These are phyloP conservation scores for Phengaris alcon DNA, from an alignment of 2,888 invertebrate species.

Conservation along the genomic window DNA sequence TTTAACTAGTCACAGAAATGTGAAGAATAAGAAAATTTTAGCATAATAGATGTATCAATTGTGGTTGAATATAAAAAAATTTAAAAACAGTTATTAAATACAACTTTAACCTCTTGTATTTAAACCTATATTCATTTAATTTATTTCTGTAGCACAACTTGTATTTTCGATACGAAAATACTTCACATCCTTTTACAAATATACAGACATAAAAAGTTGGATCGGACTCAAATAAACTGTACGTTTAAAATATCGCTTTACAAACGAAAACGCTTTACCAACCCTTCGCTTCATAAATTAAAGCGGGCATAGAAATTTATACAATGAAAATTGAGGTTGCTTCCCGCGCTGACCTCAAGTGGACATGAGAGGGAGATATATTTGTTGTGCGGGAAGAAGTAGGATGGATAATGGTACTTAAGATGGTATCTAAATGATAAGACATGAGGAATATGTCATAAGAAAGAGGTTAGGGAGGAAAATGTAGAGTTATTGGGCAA, in stretches of 20 bases:
- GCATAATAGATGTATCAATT: too few species aligned
- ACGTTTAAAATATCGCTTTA: constrained; percentile 40
- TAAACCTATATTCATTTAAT: too few species aligned
- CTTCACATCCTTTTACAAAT: constrained; percentile 4
- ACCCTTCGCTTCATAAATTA: constrained; percentile 39
- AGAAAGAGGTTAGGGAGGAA: not conserved
- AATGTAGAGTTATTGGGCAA: constrained; percentile 16
- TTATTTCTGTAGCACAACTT: constrained; percentile 4
- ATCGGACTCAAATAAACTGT: constrained; percentile 39
- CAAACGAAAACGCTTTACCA: constrained; percentile 42
- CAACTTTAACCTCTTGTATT: too few species aligned
- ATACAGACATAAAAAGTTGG: constrained; percentile 33
- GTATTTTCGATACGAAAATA: not conserved
- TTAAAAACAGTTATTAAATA: too few species aligned
- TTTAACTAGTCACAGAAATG: not conserved
- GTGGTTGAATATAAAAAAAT: too few species aligned
- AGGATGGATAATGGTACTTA: constrained; percentile 61
- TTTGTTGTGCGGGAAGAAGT: constrained; percentile 43
- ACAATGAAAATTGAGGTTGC: constrained; percentile 65
- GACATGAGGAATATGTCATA: constrained; percentile 40
- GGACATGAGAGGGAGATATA: constrained; percentile 52
- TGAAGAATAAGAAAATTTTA: not conserved
- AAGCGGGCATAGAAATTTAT: constrained; percentile 49
- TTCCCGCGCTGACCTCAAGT: constrained; percentile 59
- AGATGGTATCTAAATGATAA: constrained; percentile 68